A percentile compares a stretch with the other conserved stretches of the same genome.
phyloP scores from a whole-genome alignment of 2,888 invertebrate species.

The Hyles lineata region DNA sequence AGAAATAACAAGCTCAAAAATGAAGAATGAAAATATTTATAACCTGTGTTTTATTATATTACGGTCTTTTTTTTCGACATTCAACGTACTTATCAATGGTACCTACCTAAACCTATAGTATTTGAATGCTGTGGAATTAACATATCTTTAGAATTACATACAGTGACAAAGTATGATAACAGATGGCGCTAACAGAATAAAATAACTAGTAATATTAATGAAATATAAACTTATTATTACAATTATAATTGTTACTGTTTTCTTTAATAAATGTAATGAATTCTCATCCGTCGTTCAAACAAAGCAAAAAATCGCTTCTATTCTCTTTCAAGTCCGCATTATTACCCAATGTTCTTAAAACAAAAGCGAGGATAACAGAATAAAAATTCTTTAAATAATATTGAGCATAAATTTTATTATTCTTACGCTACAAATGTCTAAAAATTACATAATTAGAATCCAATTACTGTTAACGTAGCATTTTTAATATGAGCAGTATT shows the following conservation, averaged over 20 bases:
- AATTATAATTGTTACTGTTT: too few relatives aligned
- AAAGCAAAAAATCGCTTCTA: neutral
- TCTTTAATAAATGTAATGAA: too few relatives aligned
- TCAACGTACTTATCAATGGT: too few relatives aligned
- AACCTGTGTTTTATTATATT: neutral
- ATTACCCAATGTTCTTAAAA: neutral
- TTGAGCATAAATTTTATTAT: slow-evolving; percentile 12
- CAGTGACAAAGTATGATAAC: neutral
- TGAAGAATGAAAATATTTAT: neutral
- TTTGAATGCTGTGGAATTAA: too few relatives aligned
- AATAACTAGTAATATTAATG: too few relatives aligned
- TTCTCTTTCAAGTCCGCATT: neutral
- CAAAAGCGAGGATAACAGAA: neutral
- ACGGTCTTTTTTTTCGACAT: too few relatives aligned
- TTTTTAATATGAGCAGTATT: slow-evolving; percentile 30
- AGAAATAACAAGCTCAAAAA: neutral
- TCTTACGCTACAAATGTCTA: slow-evolving; percentile 21
- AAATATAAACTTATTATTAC: too few relatives aligned
- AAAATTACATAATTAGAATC: slow-evolving; percentile 29
- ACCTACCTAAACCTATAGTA: too few relatives aligned
- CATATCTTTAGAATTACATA: neutral
- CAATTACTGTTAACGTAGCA: slow-evolving; percentile 30
- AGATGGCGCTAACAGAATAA: neutral
- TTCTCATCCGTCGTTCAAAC: neutral
- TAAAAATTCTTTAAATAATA: slow-evolving; percentile 8